Conservation (phyloP, 2,797 vertebrate species). For the Ispidina lecontei region DNA sequence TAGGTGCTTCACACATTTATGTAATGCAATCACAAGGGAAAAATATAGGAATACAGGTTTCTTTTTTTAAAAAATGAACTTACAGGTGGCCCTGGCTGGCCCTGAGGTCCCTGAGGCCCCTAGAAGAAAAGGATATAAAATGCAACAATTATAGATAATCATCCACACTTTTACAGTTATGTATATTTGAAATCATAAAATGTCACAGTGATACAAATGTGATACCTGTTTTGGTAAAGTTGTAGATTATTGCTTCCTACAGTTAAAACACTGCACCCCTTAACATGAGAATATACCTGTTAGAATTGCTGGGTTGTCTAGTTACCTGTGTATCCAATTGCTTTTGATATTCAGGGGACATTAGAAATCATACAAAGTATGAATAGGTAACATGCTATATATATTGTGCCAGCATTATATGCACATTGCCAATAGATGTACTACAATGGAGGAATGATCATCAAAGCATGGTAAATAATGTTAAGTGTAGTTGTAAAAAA, state of each 20-base stretch:
- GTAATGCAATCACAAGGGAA: neutral
- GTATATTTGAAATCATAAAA: neutral
- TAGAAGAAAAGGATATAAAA: constrained; percentile 73
- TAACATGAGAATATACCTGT: neutral
- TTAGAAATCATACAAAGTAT: neutral
- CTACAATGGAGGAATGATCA: neutral
- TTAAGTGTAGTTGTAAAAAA: neutral
- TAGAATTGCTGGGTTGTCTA: neutral
- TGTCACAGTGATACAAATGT: neutral
- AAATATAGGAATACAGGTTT: neutral
- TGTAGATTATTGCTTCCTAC: neutral
- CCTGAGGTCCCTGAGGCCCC: constrained; percentile 91
- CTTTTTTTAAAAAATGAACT: constrained; percentile 56
- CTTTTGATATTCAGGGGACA: neutral
- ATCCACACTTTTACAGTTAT: neutral
- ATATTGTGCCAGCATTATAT: neutral
- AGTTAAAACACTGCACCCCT: neutral
- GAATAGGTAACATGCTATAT: neutral
- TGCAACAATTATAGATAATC: neutral
- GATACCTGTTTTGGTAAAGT: neutral
- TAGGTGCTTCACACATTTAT: neutral
- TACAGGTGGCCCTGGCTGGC: constrained; percentile 90
- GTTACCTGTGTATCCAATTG: neutral
- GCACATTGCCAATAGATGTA: neutral
- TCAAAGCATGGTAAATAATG: neutral